Evolutionary conservation across 2,113 vertebrate species (phyloP).

Genomic region (Xiphophorus couchianus): DNA sequence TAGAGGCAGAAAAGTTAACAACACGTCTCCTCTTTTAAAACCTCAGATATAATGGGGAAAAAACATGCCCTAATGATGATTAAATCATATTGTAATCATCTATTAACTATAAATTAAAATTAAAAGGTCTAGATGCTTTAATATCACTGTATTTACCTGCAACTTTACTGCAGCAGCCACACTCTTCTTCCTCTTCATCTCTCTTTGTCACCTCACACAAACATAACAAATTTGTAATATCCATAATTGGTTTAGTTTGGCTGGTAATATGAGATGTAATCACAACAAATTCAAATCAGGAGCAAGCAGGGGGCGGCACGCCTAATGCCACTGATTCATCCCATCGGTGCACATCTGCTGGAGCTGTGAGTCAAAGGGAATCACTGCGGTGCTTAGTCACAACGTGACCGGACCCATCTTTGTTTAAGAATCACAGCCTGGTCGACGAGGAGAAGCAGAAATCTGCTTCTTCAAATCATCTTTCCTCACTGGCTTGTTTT

Average conservation of each 20-base stretch:
- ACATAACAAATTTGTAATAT: conserved; percentile 45
- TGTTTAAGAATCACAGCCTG: not conserved
- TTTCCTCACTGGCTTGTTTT: not conserved
- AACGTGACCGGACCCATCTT: not conserved
- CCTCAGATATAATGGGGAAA: not conserved
- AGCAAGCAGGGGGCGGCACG: conserved; percentile 45
- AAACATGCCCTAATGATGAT: not conserved
- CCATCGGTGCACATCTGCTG: conserved; percentile 41
- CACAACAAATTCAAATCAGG: conserved; percentile 39
- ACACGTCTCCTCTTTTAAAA: not conserved
- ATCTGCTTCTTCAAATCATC: not conserved
- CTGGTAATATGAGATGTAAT: conserved; percentile 35
- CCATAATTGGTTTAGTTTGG: conserved; percentile 56
- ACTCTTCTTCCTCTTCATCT: not conserved
- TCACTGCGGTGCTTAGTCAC: conserved; percentile 46
- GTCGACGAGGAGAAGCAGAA: no score
- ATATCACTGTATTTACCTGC: not conserved
- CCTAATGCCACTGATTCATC: conserved; percentile 59
- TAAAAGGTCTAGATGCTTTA: no score
- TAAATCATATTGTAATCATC: not conserved
- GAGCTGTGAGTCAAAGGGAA: conserved; percentile 38
- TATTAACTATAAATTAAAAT: no score
- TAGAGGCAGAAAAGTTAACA: not conserved
- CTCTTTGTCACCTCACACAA: conserved; percentile 9
- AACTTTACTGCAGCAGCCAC: not conserved